Percentiles rank a stretch among this genome's conserved stretches.
phyloP scores from a whole-genome alignment of 2,113 vertebrate genomes.

The Ammodytes dubius region DNA sequence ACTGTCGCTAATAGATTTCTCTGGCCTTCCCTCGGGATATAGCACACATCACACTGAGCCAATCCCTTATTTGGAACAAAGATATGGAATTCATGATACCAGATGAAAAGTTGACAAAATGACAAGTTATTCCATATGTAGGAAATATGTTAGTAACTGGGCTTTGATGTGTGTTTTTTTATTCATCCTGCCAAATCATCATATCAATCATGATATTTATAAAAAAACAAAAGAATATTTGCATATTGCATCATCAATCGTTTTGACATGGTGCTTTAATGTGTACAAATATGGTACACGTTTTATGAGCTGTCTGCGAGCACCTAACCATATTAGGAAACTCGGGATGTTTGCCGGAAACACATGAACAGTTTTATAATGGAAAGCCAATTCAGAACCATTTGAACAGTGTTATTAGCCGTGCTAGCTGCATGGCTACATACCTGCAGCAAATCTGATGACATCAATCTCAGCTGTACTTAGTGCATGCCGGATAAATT shows the following conservation, averaged over 20 bases:
- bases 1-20: conserved; percentile 20
- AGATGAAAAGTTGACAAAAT: no score
- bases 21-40: neutral
- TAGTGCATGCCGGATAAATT: neutral
- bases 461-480: neutral
- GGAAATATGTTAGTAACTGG: neutral
- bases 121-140: conserved; percentile 1
- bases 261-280: conserved; percentile 15
- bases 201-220: conserved; percentile 2
- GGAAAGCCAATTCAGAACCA: neutral
- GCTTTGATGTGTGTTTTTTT: conserved; percentile 17
- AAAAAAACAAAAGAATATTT: conserved; percentile 17
- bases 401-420: neutral
- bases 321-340: neutral
- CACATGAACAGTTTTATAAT: neutral
- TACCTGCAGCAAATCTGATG: neutral
- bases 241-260: conserved; percentile 13
- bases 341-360: neutral
- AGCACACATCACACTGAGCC: conserved; percentile 13
- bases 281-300: neutral
- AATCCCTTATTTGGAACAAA: conserved; percentile 8
- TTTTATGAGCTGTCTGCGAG: neutral
- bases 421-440: neutral
- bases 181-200: neutral
- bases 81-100: conserved; percentile 7